Evolutionary conservation across 2,888 invertebrate species (phyloP), one percentile per base, ranked within the genome.

Genomic region (Lithophane semibrunnea): DNA sequence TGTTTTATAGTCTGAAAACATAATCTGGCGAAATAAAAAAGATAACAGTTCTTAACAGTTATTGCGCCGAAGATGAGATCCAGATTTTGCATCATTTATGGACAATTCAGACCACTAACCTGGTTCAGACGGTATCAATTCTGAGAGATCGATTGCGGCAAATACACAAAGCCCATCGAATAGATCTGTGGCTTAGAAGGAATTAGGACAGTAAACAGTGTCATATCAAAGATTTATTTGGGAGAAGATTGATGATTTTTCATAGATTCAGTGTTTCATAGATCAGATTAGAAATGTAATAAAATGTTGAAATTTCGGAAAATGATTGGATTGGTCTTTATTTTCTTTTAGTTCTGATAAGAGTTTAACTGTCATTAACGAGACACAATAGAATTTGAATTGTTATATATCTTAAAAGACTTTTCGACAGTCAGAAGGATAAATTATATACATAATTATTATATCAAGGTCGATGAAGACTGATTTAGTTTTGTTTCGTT

Each of bases 111-210:
- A 67, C 54, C 47, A 63, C 63, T 54, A 66, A 64, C 24, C 60
- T 63, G 37, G 24, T 24, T n/a, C 42, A 54, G 66, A 77, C 86
- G 70, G 44, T 58, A 67, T 76, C 54, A 60, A 58, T 12, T 66
- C 16, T 18, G n/a, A 10, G 37, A 65, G 24, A 77, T 71, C 56
- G 60, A 71, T 67, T 77, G 71, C 21, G 67, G 71, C 0, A n/a
- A 75, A 65, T 69, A 37, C 64, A 72, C 73, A 77, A 60, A 73
- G 60, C 70, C 42, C 86, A 83, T 79, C 82, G 79, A 83, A 86
- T 72, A 47, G 67, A 49, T 10, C 24, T 66, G 29, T 8, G 75
- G 60, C 42, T 83, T 75, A 44, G 37, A 49, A 52, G 64, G 67
- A 37, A 83, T 70, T 67, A n/a, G 16, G 13, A n/a, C 21, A 71